Base-by-base conservation (phyloP, 2,888 invertebrate species). In the Carabus problematicus region DNA sequence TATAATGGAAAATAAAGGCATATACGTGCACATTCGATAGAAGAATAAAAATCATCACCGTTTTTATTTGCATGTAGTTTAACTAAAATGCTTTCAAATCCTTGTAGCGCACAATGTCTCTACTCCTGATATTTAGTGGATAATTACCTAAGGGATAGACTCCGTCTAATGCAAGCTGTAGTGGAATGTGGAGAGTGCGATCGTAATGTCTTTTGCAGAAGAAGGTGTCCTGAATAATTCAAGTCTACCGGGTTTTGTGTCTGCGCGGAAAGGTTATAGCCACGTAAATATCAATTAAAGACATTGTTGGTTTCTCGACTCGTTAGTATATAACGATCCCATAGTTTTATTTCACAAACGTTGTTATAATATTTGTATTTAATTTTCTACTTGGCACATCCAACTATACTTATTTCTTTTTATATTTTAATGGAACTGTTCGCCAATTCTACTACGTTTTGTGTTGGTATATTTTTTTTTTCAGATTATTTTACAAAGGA, bases 221-320 rank as follows among this genome's bases (percentile, higher is more conserved):
- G 39, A 43, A 56, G 45, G 19, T 59, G 40, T 49, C 29, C 41
- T 66, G 66, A 66, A 66, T 66, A 47, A 66, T 66, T 66, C 66
- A 66, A 40, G 19, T 39, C 29, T 40, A 47, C 40, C 11, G 59
- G 59, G 56, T 66, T 54, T 66, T 49, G 66, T 66, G 47, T 58
- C 54, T 42, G 49, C 49, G 63, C 39, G 39, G 63, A 54, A 63
- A 63, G 42, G 54, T 41, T 56, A 47, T 40, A 47, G 40, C 47
- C 59, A 49, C 66, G 66, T 58, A 66, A 66, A 66, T 66, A 66
- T 66, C 66, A 66, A 66, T 58, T 66, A 66, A 66, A 47, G 66
- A 11, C 40, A 45, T 56, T 39, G 45, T 64, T 41, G 56, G 45
- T 64, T 64, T 43, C 54, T 56, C 56, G 56, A 12, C 19, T 52